Conservation (phyloP, 2,888 invertebrate species). For the Apodemia duryi region DNA sequence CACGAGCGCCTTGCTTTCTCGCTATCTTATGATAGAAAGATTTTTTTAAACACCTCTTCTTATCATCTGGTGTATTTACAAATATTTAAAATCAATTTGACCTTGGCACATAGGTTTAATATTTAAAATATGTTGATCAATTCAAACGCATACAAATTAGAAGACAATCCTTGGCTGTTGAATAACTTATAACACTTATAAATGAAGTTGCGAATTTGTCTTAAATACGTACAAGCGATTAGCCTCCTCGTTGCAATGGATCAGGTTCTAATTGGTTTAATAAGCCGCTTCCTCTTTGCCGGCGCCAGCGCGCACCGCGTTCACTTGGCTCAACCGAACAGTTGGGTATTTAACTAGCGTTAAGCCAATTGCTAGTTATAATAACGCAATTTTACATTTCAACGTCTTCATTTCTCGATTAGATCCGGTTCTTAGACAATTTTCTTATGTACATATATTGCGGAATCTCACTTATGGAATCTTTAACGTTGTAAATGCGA, state of each 20-base stretch:
- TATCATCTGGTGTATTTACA: neutral
- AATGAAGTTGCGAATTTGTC: slow-evolving; percentile 11
- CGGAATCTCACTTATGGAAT: no score
- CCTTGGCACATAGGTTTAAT: neutral
- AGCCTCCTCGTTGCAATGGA: slow-evolving; percentile 38
- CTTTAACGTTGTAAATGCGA: no score
- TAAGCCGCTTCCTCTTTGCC: slow-evolving; percentile 55
- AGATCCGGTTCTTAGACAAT: neutral
- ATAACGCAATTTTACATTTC: slow-evolving; percentile 12
- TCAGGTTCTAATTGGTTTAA: slow-evolving; percentile 65
- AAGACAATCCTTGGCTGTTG: neutral
- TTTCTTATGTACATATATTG: neutral
- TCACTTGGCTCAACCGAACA: slow-evolving; percentile 25
- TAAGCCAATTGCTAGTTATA: neutral
- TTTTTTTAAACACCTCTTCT: no score
- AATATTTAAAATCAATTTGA: slow-evolving; percentile 1
- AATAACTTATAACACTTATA: slow-evolving; percentile 11
- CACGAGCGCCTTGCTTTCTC: no score
- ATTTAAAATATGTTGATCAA: slow-evolving; percentile 11
- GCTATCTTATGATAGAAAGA: no score
- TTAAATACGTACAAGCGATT: slow-evolving; percentile 12
- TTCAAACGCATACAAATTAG: slow-evolving; percentile 12
- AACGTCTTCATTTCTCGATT: slow-evolving; percentile 14
- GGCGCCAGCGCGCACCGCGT: slow-evolving; percentile 43
- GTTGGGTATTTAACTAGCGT: slow-evolving; percentile 23